These are phyloP conservation scores for Oncorhynchus gorbuscha DNA, from an alignment of 2,113 vertebrate genomes.

Conservation along the genomic window DNA sequence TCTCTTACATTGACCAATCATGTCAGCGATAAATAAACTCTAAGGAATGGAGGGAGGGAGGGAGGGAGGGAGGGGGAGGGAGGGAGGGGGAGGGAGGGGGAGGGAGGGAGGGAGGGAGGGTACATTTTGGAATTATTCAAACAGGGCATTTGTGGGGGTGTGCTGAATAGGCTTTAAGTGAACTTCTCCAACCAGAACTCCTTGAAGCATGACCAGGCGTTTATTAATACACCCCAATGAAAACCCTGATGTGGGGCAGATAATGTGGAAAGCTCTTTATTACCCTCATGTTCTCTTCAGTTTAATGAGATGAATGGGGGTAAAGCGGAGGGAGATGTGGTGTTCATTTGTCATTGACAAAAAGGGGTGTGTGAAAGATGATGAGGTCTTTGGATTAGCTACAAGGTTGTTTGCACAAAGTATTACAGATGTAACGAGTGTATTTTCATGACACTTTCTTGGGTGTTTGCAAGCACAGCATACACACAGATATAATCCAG, in stretches of 20 bases:
- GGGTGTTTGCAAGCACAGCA: too few relatives aligned
- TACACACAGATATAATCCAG: too few relatives aligned
- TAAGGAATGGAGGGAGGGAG: neutral
- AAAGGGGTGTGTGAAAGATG: constrained; percentile 39
- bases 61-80: neutral
- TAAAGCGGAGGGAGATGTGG: constrained; percentile 43
- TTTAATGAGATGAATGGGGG: constrained; percentile 48
- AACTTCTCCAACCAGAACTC: constrained; percentile 42
- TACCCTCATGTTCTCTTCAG: constrained; percentile 44
- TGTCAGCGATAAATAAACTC: neutral
- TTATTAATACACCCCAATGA: constrained; percentile 59
- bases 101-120: neutral
- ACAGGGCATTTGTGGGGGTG: neutral
- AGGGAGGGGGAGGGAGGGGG: too few relatives aligned
- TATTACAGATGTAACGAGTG: too few relatives aligned
- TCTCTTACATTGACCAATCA: neutral
- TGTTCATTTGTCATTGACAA: constrained; percentile 54
- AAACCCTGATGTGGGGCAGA: constrained; percentile 42
- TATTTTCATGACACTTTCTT: too few relatives aligned
- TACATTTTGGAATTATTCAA: neutral
- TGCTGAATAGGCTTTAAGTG: constrained; percentile 10
- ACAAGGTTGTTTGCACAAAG: neutral
- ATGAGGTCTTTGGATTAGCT: constrained; percentile 37
- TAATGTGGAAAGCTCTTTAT: constrained; percentile 51
- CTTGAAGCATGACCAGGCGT: constrained; percentile 37